Base-by-base conservation (phyloP, 2,113 vertebrate genomes). In the Pithys albifrons region DNA sequence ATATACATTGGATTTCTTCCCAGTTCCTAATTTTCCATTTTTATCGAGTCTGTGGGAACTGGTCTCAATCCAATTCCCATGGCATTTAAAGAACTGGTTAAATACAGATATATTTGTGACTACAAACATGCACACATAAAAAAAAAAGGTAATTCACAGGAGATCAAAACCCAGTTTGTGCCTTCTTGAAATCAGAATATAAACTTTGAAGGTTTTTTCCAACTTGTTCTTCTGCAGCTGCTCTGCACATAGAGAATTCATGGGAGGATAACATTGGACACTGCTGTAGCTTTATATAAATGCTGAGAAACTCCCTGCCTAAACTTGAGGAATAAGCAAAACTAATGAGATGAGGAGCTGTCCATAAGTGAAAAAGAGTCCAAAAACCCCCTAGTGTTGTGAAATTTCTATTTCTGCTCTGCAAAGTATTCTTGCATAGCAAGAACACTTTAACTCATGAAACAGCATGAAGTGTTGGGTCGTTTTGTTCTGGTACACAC, bases 21-120 rank as follows among this genome's bases (percentile, higher is more conserved):
- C 74, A 85, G 43, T 78, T 61, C 14, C 39, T 89, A 81, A 84
- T 94, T 92, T 96, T 86, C 59, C 37, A 86, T 88, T 93, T 91
- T 51, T 70, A 28, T 46, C 39, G 14, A 85, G 31, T 78, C 90
- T 95, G 66, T 93, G 77, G 77, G 91, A 97, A 93, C 48, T 87
- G 19, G 37, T 74, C 25, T 72, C 37, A 78, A 72, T 81, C 45
- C 74, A 76, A 55, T 88, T 95, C 62, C 88, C 88, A 62, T 76
- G 76, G 16, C 51, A 77, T 91, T 86, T 91, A 83, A 86, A 79
- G 31, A 74, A 72, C 33, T 74, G 55, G 33, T 94, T 77, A 85
- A 83, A 91, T 61, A 84, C 13, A 75, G 29, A 71, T 75, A 9
- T 46, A 80, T 83, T 85, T 83, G 29, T 78, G 55, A 61, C 24